Evolutionary conservation across 2,888 invertebrate species (phyloP), one percentile per base, ranked within the genome.

Genomic region (Rhingia rostrata): DNA sequence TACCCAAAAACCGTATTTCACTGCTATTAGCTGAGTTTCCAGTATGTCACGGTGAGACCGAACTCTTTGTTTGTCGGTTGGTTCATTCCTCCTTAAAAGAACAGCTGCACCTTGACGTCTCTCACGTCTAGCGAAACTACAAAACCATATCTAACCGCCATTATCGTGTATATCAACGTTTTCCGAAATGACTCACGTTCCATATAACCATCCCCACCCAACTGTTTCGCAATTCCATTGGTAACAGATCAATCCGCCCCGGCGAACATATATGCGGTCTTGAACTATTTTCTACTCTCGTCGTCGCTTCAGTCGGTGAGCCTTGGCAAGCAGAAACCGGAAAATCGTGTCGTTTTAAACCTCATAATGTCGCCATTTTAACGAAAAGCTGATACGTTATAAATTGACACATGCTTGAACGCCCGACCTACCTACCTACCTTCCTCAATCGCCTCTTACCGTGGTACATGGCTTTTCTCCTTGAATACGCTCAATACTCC

Each of bases 341-440:
- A 83, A 83, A 83, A 73, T 64, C 78, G 79, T 83, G 73, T 83
- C 83, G 63, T 79, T 79, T 79, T 64, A 49, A 83, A 83, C 63
- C 83, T 83, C 83, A 79, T 73, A 83, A 83, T 79, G 79, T 83
- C 67, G 45, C 69, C 61, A 73, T 70, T 82, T 73, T 56, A 66
- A 54, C 32, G 61, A 73, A 78, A 83, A 61, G 5, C 64, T 67
- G 72, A 78, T 83, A 63, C 63, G 54, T 45, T 64, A 49, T 64
- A 64, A 54, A 51, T 7, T 45, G 49, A 45, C 33, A 2, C 35
- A 14, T 14, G 10, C 33, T 32, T 12, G 12, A 43, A 2, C 7
- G 37, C 4, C n/a, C 32, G n/a, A 4, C 10, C 14, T 43, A 33
- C n/a, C n/a, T 12, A 35, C 10, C 45, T 58, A 72, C 53, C 64